Conservation (phyloP, 2,797 vertebrate genomes). For the Setipinna tenuifilis region DNA sequence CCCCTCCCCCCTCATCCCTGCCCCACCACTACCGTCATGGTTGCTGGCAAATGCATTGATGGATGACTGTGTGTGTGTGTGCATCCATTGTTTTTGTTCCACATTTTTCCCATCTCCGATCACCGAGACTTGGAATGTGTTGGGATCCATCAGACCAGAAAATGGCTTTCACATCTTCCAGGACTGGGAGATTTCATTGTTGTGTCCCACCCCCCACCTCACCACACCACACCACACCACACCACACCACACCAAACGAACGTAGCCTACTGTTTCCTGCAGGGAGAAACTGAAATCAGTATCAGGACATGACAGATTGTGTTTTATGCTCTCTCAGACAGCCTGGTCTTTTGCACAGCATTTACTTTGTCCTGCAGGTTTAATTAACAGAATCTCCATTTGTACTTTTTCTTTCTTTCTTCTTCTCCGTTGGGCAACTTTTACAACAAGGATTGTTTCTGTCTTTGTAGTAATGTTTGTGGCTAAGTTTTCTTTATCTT, state of each 20-base stretch:
- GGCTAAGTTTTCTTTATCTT: neutral
- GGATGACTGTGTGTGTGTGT: neutral
- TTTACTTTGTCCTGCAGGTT: neutral
- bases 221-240: too few relatives aligned
- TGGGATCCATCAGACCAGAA: constrained; percentile 15
- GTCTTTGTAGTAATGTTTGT: neutral
- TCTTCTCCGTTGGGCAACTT: neutral
- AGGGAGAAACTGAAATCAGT: neutral
- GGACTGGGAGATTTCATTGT: neutral
- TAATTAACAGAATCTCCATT: neutral
- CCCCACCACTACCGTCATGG: neutral
- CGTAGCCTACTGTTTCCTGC: neutral
- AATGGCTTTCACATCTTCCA: neutral
- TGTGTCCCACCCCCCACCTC: neutral
- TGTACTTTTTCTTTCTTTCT: neutral
- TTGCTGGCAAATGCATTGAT: constrained; percentile 6
- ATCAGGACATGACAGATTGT: neutral
- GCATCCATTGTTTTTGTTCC: neutral
- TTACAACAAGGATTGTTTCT: neutral
- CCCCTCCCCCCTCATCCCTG: too few relatives aligned
- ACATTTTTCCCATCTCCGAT: neutral
- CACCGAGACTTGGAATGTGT: neutral
- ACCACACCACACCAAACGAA: too few relatives aligned
- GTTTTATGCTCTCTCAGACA: neutral
- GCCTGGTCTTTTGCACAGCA: neutral